Evolutionary conservation across 2,113 vertebrate species (phyloP).

Genomic region (Ceyx melanurus): DNA sequence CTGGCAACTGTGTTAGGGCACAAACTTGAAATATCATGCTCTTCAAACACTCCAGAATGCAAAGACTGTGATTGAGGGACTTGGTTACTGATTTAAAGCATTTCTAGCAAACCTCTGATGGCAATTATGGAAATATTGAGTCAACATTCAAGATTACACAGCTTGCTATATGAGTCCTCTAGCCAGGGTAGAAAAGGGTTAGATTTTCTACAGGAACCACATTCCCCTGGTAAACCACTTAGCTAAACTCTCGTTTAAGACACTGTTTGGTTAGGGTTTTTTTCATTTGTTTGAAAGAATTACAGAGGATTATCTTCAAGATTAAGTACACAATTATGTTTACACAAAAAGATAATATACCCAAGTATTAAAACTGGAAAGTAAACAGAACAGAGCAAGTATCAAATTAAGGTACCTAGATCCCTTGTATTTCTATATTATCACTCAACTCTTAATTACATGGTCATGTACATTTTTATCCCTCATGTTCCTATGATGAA

Average conservation of each 20-base stretch:
- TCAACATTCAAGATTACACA: conserved; percentile 10
- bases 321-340: neutral
- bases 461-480: neutral
- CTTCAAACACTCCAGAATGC: neutral
- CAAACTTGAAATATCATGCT: conserved; percentile 4
- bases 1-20: neutral
- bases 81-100: conserved; percentile 41
- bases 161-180: conserved; percentile 1
- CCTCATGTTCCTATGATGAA: neutral
- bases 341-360: neutral
- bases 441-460: neutral
- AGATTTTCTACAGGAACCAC: neutral
- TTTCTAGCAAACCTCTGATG: conserved; percentile 12
- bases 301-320: neutral
- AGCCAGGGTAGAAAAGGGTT: neutral
- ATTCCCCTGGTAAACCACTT: conserved; percentile 41
- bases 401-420: neutral
- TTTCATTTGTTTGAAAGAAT: conserved; percentile 10
- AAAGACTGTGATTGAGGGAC: conserved; percentile 34
- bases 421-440: neutral
- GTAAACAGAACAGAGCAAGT: neutral
- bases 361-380: neutral
- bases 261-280: neutral
- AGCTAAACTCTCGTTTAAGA: conserved; percentile 3
- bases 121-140: conserved; percentile 37